phyloP scores from a whole-genome alignment of 2,797 vertebrate genomes.

The Buceros bicornis region DNA sequence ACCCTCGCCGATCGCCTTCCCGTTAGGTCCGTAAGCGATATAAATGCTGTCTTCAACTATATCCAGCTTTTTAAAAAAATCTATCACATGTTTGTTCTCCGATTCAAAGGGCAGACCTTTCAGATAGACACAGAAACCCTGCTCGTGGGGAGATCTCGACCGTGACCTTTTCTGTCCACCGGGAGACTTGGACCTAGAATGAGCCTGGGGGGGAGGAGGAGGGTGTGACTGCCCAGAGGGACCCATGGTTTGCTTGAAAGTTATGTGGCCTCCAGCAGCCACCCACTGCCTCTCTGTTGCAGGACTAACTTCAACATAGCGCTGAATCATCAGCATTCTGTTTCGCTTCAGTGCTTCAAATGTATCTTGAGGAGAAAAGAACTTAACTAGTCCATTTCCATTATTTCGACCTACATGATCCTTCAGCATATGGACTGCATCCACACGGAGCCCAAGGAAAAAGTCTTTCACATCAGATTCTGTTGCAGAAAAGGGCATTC shows the following conservation, averaged over 20 bases:
- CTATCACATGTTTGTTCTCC: conserved; percentile 95
- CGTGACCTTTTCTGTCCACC: conserved; percentile 88
- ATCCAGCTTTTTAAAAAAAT: conserved; percentile 96
- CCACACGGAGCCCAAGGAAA: conserved; percentile 92
- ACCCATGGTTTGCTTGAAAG: conserved; percentile 84
- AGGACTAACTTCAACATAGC: conserved; percentile 93
- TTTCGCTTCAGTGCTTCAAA: conserved; percentile 95
- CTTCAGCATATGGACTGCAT: conserved; percentile 89
- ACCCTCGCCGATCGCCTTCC: conserved; percentile 96
- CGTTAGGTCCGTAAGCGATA: conserved; percentile 96
- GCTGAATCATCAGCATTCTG: conserved; percentile 95
- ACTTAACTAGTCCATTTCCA: conserved; percentile 94
- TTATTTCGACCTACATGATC: conserved; percentile 92
- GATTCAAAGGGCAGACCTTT: conserved; percentile 98
- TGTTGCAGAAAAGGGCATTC: conserved; percentile 92
- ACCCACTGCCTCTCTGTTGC: conserved; percentile 96
- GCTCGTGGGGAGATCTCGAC: conserved; percentile 94
- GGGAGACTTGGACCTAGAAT: conserved; percentile 81
- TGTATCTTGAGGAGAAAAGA: conserved; percentile 94
- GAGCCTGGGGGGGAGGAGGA: conserved; percentile 80
- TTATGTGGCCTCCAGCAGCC: conserved; percentile 84
- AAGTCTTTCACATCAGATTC: conserved; percentile 94
- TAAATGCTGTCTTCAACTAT: conserved; percentile 97
- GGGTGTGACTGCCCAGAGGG: conserved; percentile 81
- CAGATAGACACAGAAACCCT: conserved; percentile 94